Percentiles rank a stretch among this genome's conserved stretches.
phyloP scores from a whole-genome alignment of 2,797 vertebrate genomes.

The Lepus townsendii region DNA sequence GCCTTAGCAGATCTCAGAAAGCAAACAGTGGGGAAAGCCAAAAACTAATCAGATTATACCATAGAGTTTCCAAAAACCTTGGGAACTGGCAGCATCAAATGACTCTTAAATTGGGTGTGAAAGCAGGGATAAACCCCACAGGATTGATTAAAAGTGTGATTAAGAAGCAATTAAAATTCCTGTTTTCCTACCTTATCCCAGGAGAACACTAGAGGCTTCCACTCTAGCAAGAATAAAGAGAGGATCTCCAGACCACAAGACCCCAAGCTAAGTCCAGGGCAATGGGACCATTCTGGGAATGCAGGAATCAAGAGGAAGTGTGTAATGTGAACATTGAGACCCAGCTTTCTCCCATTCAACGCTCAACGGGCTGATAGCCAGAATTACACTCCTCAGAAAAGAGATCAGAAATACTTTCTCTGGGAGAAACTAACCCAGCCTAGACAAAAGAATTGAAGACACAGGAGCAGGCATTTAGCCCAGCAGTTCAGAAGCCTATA shows the following conservation, averaged over 20 bases:
- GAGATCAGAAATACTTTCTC: neutral
- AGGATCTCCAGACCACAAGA: neutral
- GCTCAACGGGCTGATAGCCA: neutral
- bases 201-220: neutral
- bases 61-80: slow-evolving; percentile 44
- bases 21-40: slow-evolving; percentile 15
- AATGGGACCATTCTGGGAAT: neutral
- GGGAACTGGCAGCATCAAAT: neutral
- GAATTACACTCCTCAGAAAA: neutral
- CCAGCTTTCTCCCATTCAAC: neutral
- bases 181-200: neutral
- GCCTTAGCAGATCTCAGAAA: slow-evolving; percentile 52
- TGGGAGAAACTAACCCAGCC: neutral
- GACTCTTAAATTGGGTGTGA: neutral
- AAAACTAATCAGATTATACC: slow-evolving; percentile 49
- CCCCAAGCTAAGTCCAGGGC: neutral
- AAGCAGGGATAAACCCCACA: neutral
- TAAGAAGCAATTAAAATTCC: neutral
- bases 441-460: neutral
- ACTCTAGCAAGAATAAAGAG: neutral
- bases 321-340: neutral
- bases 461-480: too few relatives aligned
- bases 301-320: neutral
- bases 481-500: too few relatives aligned
- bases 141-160: neutral